Base-by-base conservation (phyloP, 2,888 invertebrate genomes). In the Aspidiotus rigidus region DNA sequence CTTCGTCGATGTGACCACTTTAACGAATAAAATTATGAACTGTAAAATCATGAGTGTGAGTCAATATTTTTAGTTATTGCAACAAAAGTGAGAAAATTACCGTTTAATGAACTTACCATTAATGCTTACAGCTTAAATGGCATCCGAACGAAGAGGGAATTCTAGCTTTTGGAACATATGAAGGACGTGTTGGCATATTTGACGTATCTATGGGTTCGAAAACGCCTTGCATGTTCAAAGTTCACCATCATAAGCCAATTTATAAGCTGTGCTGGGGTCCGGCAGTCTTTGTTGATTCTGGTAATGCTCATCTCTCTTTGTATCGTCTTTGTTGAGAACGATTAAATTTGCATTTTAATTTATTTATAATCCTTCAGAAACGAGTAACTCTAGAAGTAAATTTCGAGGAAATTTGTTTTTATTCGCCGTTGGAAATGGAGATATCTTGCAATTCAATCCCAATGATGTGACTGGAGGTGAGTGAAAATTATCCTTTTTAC, bases 161-260 rank as follows among this genome's bases (percentile, higher is more conserved):
- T 39, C 77, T 96, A 40, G 94, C 91, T 0, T 94, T 85, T 78
- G 89, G 87, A 10, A 93, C 93, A 6, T 83, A 83, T 1, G 93
- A 94, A 78, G 90, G 94, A 59, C 82, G 88, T 75, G 88, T 91
- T 53, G 90, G 89, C 10, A 74, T 86, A 6, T 77, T 85, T 69
- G 85, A 87, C 74, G 78, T 80, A 5, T 79, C 81, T 10, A 66
- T 17, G 7, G 79, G 81, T 70, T 74, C 74, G 0, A 75, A 76
- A 55, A 74, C 77, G 7, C 81, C 84, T 0, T 76, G 75, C 53
- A 74, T 83, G 28, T 82, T 82, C 55, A 82, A 83, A 63, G 83
- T 83, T 66, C 81, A 85, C 72, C 85, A 85, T 40, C 80, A 79
- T 69, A 78, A 79, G n/a, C 79, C 80, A 40, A 81, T 87, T 61